phyloP scores from a whole-genome alignment of 2,888 invertebrate species.

The Schizotus pectinicornis region DNA sequence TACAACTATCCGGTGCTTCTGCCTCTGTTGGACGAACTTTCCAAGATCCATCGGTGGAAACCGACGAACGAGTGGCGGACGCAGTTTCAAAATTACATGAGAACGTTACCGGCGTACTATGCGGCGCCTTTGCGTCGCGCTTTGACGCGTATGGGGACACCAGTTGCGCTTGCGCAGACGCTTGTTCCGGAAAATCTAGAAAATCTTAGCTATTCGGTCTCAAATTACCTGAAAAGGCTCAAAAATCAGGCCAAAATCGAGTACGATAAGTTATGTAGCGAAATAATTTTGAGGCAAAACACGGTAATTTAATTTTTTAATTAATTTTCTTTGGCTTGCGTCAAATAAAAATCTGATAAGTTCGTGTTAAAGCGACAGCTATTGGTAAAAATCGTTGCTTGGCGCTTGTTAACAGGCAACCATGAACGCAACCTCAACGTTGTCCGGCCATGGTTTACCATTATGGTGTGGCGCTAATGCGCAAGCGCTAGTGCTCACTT shows the following conservation, averaged over 20 bases:
- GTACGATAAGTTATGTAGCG: slow-evolving; percentile 85
- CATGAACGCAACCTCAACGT: too few species aligned
- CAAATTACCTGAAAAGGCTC: slow-evolving; percentile 92
- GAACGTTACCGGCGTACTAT: slow-evolving; percentile 97
- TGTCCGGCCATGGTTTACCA: too few species aligned
- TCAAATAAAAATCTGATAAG: too few species aligned
- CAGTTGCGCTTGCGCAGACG: slow-evolving; percentile 79
- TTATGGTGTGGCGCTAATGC: too few species aligned
- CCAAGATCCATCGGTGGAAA: slow-evolving; percentile 91
- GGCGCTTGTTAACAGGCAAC: too few species aligned
- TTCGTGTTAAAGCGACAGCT: too few species aligned
- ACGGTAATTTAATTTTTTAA: slow-evolving; percentile 42
- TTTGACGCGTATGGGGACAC: slow-evolving; percentile 88
- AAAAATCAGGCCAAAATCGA: slow-evolving; percentile 94
- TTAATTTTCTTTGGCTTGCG: too few species aligned
- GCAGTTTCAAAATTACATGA: slow-evolving; percentile 91
- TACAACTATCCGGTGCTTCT: slow-evolving; percentile 97
- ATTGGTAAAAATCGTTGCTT: too few species aligned
- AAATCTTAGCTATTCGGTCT: slow-evolving; percentile 90
- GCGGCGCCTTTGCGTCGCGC: slow-evolving; percentile 87
- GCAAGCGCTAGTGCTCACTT: too few species aligned
- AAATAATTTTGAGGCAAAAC: slow-evolving; percentile 71
- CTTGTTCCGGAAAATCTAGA: slow-evolving; percentile 92
- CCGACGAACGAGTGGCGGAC: slow-evolving; percentile 91
- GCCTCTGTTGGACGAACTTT: slow-evolving; percentile 90